Base-by-base conservation (phyloP, 2,113 vertebrate genomes). In the Lepus americanus region DNA sequence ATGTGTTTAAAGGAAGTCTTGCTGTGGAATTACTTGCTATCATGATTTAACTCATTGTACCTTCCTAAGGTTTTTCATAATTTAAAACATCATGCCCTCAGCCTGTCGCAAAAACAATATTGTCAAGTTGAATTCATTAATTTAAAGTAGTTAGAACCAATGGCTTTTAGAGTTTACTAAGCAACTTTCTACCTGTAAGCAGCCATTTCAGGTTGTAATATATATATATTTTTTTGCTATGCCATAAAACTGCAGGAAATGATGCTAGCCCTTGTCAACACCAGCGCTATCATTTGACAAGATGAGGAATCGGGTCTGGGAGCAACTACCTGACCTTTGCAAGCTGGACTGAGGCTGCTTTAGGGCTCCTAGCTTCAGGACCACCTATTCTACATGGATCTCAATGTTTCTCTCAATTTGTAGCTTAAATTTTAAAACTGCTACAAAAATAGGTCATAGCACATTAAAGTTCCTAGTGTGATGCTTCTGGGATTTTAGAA, bases 51-150 rank as follows among this genome's bases (percentile, higher is more conserved):
- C 23, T 92, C 67, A 31, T 44, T 92, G 4, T 79, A 51, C 72
- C 84, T 90, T 80, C 89, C 81, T 49, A 9, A 66, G 19, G 39
- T 90, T 90, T 90, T 81, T 83, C 25, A 13, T 55, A n/a, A 79
- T 95, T 86, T 81, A 85, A 67, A 93, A 76, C 10, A 80, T 19
- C 3, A 27, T 55, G 39, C 90, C 33, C 79, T 55, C 36, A 77
- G 51, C 31, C 85, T 88, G 61, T 27, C 80, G 67, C 23, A 85
- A 95, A 84, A 81, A 44, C 53, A 83, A 36, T 31, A 9, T 25
- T 59, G 39, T 59, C 39, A 64, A 77, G 33, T 36, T 44, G 67
- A 85, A 67, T 81, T 73, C 70, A 78, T 80, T 92, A 81, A 67
- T 70, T 64, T 36, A 76, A 91, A 84, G 44, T 81, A 85, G 73